These are phyloP conservation scores for Amblyjoppa fuscipennis DNA, from an alignment of 2,888 invertebrate genomes.

Conservation along the genomic window DNA sequence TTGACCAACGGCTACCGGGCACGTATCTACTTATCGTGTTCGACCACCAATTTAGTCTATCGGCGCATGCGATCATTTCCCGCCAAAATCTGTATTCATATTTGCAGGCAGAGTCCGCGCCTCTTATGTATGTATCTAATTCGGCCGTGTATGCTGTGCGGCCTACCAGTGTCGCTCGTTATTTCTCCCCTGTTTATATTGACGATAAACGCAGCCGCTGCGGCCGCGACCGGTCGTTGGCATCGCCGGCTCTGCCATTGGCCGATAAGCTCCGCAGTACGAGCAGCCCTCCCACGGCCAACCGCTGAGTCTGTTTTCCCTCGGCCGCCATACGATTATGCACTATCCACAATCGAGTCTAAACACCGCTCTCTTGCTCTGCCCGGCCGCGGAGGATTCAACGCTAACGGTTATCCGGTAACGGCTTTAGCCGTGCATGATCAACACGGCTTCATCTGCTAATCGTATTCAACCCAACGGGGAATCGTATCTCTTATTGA, in stretches of 20 bases:
- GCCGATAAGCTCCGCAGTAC: not conserved
- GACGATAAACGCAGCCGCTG: not conserved
- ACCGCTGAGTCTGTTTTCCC: not conserved
- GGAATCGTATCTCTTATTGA: constrained; percentile 28
- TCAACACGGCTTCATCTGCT: constrained; percentile 27
- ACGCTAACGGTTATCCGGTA: constrained; percentile 25
- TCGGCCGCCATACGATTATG: not conserved
- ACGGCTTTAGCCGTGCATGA: constrained; percentile 31
- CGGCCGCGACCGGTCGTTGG: not conserved
- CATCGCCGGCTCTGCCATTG: not conserved
- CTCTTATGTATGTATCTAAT: constrained; percentile 20
- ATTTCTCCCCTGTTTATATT: constrained; percentile 2
- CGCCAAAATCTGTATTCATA: constrained; percentile 39
- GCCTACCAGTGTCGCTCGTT: constrained; percentile 21
- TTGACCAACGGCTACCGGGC: constrained; percentile 46
- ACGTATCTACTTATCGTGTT: constrained; percentile 51
- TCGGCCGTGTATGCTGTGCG: not conserved
- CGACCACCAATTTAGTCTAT: constrained; percentile 48
- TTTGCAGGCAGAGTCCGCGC: not conserved
- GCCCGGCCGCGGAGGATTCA: not conserved
- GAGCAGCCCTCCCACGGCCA: not conserved
- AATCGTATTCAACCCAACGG: constrained; percentile 18
- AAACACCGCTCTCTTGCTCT: not conserved
- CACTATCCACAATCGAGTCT: constrained; percentile 35
- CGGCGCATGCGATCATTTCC: not conserved